A percentile compares a stretch with the other conserved stretches of the same genome.
phyloP scores from a whole-genome alignment of 2,113 vertebrate species.

The Donacobius atricapilla region DNA sequence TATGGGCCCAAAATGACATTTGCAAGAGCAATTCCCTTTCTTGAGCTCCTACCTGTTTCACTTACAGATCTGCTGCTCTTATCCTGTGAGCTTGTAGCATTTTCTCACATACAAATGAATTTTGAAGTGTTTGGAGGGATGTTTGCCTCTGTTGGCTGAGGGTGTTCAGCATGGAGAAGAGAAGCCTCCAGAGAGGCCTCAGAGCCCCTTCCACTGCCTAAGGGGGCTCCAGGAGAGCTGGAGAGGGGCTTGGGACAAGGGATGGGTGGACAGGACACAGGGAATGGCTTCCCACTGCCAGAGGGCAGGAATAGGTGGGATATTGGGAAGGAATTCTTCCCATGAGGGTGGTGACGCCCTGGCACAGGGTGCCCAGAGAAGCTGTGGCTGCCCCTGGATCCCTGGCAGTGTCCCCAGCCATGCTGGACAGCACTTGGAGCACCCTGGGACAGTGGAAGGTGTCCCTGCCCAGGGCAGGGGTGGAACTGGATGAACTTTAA shows the following conservation, averaged over 20 bases:
- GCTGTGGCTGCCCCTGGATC: neutral
- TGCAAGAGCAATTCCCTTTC: neutral
- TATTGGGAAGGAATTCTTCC: neutral
- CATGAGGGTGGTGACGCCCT: fast-evolving
- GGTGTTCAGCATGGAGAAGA: neutral
- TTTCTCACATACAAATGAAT: neutral
- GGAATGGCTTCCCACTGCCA: neutral
- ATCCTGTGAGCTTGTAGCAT: neutral
- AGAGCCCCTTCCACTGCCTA: neutral
- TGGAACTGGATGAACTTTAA: neutral
- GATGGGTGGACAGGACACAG: neutral
- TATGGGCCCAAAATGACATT: neutral
- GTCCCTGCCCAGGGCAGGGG: neutral
- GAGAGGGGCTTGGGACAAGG: neutral
- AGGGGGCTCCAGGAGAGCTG: neutral
- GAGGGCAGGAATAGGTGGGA: neutral
- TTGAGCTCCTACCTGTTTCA: neutral
- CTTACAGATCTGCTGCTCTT: neutral
- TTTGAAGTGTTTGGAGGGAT: neutral
- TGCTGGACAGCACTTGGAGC: fast-evolving
- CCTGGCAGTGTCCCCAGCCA: neutral
- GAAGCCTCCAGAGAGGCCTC: neutral
- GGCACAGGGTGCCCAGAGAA: neutral
- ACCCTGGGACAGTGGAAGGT: fast-evolving
- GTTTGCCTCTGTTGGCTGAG: neutral